These are phyloP conservation scores for Molossus molossus DNA, from an alignment of 2,797 vertebrate species.

Conservation along the genomic window DNA sequence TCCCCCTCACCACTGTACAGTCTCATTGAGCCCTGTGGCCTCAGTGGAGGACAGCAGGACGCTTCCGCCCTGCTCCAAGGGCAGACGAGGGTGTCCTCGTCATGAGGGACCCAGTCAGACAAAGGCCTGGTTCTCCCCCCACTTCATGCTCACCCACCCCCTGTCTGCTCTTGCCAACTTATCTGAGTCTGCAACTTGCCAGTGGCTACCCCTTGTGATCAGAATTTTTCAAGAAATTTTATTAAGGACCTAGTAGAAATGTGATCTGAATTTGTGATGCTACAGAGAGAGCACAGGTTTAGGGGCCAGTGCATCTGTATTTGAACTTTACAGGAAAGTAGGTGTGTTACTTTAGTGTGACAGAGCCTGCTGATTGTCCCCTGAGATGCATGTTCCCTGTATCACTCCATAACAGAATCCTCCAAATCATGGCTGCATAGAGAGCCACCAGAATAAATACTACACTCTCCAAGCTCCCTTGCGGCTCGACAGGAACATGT, in stretches of 20 bases:
- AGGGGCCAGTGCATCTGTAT: not conserved
- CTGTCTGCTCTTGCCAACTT: not conserved
- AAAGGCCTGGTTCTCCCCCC: not conserved
- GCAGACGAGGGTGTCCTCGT: not conserved
- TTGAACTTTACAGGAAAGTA: not conserved
- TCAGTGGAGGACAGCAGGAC: not conserved
- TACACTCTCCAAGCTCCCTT: not conserved
- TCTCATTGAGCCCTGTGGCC: not conserved
- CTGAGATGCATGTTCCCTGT: not conserved
- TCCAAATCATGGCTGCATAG: not conserved
- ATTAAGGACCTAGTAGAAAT: constrained; percentile 24
- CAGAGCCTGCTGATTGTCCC: not conserved
- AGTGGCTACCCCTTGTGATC: not conserved
- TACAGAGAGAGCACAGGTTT: not conserved
- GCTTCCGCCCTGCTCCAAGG: not conserved
- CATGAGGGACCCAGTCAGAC: not conserved
- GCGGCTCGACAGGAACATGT: not conserved
- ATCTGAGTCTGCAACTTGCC: not conserved
- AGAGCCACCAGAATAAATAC: not conserved
- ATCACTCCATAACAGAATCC: not conserved
- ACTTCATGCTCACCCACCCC: not conserved
- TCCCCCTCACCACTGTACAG: not conserved
- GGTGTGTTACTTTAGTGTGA: not conserved
- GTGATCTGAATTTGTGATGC: not conserved
- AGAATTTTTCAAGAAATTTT: constrained; percentile 22